Evolutionary conservation across 2,797 vertebrate genomes (phyloP).

Genomic region (Odontamblyopus rebecca): DNA sequence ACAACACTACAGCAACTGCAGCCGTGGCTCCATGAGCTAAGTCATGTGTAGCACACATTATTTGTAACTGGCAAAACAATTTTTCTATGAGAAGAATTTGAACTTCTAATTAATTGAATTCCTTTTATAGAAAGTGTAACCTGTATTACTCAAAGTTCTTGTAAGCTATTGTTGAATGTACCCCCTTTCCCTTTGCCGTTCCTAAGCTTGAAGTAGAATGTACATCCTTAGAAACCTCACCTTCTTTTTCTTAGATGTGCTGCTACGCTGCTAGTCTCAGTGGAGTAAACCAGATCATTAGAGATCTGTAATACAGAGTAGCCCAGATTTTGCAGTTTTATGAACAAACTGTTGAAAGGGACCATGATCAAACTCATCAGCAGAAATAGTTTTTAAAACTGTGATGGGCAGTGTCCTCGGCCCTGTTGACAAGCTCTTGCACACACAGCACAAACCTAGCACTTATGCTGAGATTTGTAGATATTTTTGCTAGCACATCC

Average conservation of each 20-base stretch:
- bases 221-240: constrained; percentile 57
- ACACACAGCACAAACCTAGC: constrained; percentile 55
- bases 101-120: constrained; percentile 49
- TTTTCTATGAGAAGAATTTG: constrained; percentile 55
- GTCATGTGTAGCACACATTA: constrained; percentile 44
- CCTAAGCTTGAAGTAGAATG: constrained; percentile 68
- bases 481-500: constrained; percentile 57
- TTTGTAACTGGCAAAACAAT: constrained; percentile 58
- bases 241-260: constrained; percentile 41
- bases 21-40: constrained; percentile 55
- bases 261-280: constrained; percentile 45
- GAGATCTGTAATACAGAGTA: constrained; percentile 31
- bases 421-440: constrained; percentile 45
- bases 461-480: constrained; percentile 50
- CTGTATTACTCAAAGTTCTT: constrained; percentile 45
- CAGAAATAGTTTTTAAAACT: constrained; percentile 39
- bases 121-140: constrained; percentile 43
- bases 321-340: constrained; percentile 66
- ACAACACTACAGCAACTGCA: constrained; percentile 46
- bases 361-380: constrained; percentile 75
- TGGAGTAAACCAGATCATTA: constrained; percentile 34
- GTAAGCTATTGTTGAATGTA: constrained; percentile 75
- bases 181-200: constrained; percentile 47
- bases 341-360: constrained; percentile 78
- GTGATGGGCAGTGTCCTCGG: constrained; percentile 27